Conservation (phyloP, 2,888 invertebrate species). For the Pterostichus niger region DNA sequence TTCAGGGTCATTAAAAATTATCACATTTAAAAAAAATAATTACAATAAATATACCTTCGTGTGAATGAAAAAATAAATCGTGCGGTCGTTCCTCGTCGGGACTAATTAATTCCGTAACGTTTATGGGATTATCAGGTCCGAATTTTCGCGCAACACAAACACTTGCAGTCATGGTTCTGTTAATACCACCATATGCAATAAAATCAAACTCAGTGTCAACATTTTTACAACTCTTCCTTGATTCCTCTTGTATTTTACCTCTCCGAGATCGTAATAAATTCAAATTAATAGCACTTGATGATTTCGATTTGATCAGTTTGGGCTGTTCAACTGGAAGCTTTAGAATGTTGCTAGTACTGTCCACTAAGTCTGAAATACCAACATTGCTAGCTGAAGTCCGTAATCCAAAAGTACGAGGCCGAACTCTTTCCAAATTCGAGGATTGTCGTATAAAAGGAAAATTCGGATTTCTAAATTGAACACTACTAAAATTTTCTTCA, state of each 20-base stretch:
- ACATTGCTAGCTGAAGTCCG: slow-evolving; percentile 71
- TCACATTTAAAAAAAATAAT: slow-evolving; percentile 10
- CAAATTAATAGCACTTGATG: slow-evolving; percentile 76
- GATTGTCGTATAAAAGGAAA: slow-evolving; percentile 75
- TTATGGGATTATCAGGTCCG: slow-evolving; percentile 68
- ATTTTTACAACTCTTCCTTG: slow-evolving; percentile 73
- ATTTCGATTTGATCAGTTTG: slow-evolving; percentile 75
- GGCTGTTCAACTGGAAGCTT: slow-evolving; percentile 71
- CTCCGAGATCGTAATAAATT: slow-evolving; percentile 74
- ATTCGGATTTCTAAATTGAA: slow-evolving; percentile 68
- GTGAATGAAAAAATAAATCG: slow-evolving; percentile 1
- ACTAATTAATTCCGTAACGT: slow-evolving; percentile 19
- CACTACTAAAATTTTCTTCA: slow-evolving; percentile 63
- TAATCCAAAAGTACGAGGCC: slow-evolving; percentile 72
- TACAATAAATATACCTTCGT: slow-evolving; percentile 7
- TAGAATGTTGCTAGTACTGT: slow-evolving; percentile 67
- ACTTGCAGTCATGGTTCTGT: slow-evolving; percentile 36
- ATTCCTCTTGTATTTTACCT: slow-evolving; percentile 73
- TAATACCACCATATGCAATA: slow-evolving; percentile 73
- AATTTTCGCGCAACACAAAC: slow-evolving; percentile 70
- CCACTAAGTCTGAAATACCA: slow-evolving; percentile 70
- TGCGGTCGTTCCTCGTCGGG: slow-evolving; percentile 29
- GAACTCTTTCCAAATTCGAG: slow-evolving; percentile 76
- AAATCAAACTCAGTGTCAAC: slow-evolving; percentile 76
- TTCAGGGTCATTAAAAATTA: slow-evolving; percentile 30